Evolutionary conservation across 2,797 vertebrate genomes (phyloP), one percentile per base, ranked within the genome.

Genomic region (Ctenopoma kingsleyae): DNA sequence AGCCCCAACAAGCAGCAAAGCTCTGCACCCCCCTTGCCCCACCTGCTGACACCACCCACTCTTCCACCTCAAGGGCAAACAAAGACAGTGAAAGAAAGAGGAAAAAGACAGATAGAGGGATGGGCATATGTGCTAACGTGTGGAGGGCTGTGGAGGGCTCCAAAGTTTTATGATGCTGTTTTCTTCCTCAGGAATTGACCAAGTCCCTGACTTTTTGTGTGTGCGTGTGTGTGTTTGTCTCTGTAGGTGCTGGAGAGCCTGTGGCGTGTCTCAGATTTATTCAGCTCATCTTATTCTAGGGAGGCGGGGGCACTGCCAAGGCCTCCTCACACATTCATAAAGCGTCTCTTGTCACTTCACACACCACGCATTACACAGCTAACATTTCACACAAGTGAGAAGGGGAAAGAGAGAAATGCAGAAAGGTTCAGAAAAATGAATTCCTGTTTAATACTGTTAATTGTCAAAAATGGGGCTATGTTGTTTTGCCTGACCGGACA

Each of bases 31-130:
- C 10, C 15, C 47, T 38, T 46, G 1, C 71, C 76, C 72, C 82
- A 74, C 67, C 48, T 65, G 38, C 83, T 47, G 73, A 86, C 80
- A 78, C 83, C 85, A 75, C 72, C 74, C 81, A 48, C 52, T 75
- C 80, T 49, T 51, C 73, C 83, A 79, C 83, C 88, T 93, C 92
- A 94, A 93, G 92, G 92, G 91, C 92, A 89, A 78, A 81, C 53
- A 56, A 56, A 73, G 38, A 78, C 60, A 79, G 43, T 53, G 38
- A 53, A 46, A 40, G 61, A 35, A 47, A 65, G 44, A 25, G 23
- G 32, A 57, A 50, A 69, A 50, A 53, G 30, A 54, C 71, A 78
- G 35, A 51, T 61, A 71, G 63, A 75, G 73, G 52, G 62, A 69
- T 48, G 53, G 52, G 43, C 49, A 67, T 61, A 44, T 78, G 76